A percentile compares a stretch with the other conserved stretches of the same genome.
Conservation (phyloP, 2,888 invertebrate species). For the Clunio marinus region DNA sequence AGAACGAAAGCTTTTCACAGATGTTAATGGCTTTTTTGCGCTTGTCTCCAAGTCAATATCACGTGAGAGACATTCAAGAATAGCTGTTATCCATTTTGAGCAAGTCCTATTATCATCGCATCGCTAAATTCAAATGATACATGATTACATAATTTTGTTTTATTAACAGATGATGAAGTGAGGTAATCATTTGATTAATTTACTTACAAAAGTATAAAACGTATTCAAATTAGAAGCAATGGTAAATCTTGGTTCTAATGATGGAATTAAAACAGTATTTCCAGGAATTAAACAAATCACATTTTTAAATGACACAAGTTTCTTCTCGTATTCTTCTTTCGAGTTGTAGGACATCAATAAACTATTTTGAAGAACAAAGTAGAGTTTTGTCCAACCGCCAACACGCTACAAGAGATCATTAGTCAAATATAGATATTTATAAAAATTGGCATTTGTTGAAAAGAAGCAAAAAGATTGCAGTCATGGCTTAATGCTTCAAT, state of each 20-base stretch:
- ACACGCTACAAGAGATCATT: constrained; percentile 43
- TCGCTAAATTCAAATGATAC: constrained; percentile 42
- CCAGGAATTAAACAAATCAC: constrained; percentile 46
- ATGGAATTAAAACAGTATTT: constrained; percentile 44
- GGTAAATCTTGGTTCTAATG: constrained; percentile 46
- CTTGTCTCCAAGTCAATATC: constrained; percentile 14
- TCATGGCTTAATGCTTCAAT: neutral
- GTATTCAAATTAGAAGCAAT: constrained; percentile 46
- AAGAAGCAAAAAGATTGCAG: neutral
- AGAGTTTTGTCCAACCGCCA: constrained; percentile 46
- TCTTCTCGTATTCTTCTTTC: constrained; percentile 46
- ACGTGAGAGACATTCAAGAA: constrained; percentile 43
- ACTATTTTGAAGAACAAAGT: constrained; percentile 46
- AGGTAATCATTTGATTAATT: constrained; percentile 15
- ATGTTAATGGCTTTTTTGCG: neutral
- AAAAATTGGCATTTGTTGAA: neutral
- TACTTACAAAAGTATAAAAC: constrained; percentile 46
- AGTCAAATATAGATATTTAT: neutral
- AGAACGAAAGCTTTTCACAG: neutral
- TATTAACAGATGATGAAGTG: constrained; percentile 27
- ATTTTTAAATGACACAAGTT: constrained; percentile 46
- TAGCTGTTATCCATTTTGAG: constrained; percentile 46
- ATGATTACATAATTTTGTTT: no score
- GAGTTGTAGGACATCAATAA: constrained; percentile 45
- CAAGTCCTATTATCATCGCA: constrained; percentile 46